Conservation (phyloP, 2,113 vertebrate genomes). For the Danio rerio region DNA sequence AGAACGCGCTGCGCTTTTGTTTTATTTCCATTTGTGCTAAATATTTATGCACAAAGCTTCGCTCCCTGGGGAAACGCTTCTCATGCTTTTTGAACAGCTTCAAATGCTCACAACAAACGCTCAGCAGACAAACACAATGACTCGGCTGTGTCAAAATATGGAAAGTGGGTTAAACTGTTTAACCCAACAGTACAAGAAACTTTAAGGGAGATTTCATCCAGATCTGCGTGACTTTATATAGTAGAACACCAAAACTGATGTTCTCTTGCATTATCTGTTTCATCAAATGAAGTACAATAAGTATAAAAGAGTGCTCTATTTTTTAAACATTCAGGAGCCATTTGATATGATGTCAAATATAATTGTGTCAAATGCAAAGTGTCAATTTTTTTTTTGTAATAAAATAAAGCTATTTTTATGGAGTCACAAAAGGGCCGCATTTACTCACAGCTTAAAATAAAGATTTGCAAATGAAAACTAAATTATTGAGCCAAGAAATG, state of each 20-base stretch:
- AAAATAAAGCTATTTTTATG: no score
- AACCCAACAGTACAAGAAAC: constrained; percentile 5
- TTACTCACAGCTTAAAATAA: no score
- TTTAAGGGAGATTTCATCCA: constrained; percentile 6
- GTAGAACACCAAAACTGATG: not conserved
- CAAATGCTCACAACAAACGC: constrained; percentile 56
- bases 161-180: constrained; percentile 18
- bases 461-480: no score
- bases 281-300: not conserved
- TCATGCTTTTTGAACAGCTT: constrained; percentile 49
- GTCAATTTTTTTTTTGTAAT: no score
- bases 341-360: no score
- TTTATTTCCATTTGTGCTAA: constrained; percentile 40
- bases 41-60: constrained; percentile 36
- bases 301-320: no score
- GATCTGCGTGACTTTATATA: not conserved
- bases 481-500: no score
- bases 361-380: no score
- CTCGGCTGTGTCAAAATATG: constrained; percentile 21
- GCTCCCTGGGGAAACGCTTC: constrained; percentile 34
- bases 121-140: constrained; percentile 19
- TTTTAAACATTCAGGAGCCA: no score
- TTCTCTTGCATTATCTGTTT: not conserved
- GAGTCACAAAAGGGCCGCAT: no score
- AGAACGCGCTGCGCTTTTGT: not conserved